A percentile compares a stretch with the other conserved stretches of the same genome.
Conservation (phyloP, 2,797 vertebrate species). For the Galago senegalensis region DNA sequence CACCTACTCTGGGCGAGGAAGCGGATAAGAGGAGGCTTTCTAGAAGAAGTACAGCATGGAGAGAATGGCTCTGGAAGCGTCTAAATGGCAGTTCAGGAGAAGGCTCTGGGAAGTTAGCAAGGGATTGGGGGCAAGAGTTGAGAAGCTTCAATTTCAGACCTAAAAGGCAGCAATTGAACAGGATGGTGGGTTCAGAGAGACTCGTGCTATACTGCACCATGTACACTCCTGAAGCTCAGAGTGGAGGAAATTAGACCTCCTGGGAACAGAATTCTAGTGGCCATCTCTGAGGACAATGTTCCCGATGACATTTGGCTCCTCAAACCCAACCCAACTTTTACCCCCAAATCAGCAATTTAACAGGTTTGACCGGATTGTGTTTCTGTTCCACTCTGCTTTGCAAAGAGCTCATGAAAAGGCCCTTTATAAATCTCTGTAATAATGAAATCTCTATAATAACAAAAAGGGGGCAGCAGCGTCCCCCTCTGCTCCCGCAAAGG, state of each 20-base stretch:
- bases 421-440: constrained; percentile 69
- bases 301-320: background rate
- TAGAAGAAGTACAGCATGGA: background rate
- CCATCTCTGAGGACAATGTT: background rate
- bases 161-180: background rate
- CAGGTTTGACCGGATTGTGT: constrained; percentile 40
- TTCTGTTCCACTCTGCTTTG: constrained; percentile 62
- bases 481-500: background rate
- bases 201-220: rapidly evolving
- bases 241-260: background rate
- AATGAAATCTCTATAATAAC: constrained; percentile 65
- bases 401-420: constrained; percentile 44
- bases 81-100: background rate
- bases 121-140: background rate
- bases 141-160: background rate
- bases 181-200: background rate
- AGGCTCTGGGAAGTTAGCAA: background rate
- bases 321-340: constrained; percentile 27
- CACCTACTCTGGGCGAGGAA: background rate
- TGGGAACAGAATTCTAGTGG: background rate
- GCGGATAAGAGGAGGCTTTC: background rate
- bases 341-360: background rate
- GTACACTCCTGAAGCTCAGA: background rate
- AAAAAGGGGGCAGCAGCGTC: background rate
- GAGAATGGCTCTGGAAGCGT: background rate